phyloP scores from a whole-genome alignment of 2,113 vertebrate genomes.

The Pelobates fuscus region DNA sequence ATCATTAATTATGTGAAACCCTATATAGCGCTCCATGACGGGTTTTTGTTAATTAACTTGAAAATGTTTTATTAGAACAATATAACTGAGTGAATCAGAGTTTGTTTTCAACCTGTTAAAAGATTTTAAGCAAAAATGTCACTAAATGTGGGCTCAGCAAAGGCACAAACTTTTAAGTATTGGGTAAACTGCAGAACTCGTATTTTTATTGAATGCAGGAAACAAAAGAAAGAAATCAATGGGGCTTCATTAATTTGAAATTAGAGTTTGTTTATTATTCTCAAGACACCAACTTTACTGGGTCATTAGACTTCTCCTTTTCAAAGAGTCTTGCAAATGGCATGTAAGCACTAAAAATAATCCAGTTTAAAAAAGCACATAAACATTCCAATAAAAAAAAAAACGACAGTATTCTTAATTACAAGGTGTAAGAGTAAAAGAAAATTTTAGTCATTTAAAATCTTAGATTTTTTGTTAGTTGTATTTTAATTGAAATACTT shows the following conservation, averaged over 20 bases:
- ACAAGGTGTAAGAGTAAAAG: neutral
- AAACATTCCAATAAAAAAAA: neutral
- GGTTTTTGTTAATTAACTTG: too few species aligned
- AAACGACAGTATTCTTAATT: neutral
- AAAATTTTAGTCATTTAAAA: neutral
- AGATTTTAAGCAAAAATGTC: neutral
- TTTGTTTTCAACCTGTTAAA: neutral
- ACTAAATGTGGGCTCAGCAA: neutral
- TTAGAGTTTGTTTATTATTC: neutral
- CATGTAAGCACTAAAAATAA: neutral
- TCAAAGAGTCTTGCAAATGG: neutral
- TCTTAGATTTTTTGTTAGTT: neutral
- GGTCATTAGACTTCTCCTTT: neutral
- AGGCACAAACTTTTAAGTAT: neutral
- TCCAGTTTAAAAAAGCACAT: neutral
- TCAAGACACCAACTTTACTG: slow-evolving; percentile 4
- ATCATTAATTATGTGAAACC: too few species aligned
- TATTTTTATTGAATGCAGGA: neutral
- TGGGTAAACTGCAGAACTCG: neutral
- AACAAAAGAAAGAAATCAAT: neutral
- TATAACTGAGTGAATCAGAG: too few species aligned
- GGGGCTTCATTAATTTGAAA: neutral
- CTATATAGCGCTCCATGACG: too few species aligned
- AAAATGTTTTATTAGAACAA: too few species aligned
- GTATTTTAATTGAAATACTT: neutral